Conservation (phyloP, 2,113 vertebrate genomes). For the Oreochromis tanganicae region DNA sequence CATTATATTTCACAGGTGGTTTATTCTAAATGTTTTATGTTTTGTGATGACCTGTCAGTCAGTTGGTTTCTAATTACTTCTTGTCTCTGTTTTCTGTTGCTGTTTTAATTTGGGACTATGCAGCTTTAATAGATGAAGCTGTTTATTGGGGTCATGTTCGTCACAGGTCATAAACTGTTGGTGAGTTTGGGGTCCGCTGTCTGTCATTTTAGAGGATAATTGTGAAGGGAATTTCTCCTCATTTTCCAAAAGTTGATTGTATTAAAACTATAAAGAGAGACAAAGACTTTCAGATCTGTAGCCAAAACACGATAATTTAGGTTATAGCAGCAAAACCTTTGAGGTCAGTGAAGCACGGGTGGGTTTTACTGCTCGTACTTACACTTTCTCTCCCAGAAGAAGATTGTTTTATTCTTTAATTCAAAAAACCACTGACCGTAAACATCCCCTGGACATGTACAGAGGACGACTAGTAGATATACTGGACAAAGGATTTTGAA, state of each 20-base stretch:
- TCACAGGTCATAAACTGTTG: not conserved
- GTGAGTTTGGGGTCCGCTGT: not conserved
- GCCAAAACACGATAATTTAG: not conserved
- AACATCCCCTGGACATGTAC: not conserved
- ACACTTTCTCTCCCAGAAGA: not conserved
- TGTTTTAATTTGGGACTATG: not conserved
- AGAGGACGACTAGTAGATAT: not conserved
- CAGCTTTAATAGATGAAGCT: not conserved
- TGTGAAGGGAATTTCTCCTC: not conserved
- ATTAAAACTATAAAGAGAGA: not conserved
- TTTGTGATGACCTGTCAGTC: accelerated
- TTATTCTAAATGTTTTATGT: not conserved
- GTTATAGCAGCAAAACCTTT: not conserved
- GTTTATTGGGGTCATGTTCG: not conserved
- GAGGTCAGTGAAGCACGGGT: not conserved
- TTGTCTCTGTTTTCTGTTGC: not conserved
- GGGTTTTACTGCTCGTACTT: not conserved
- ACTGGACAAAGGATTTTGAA: not conserved
- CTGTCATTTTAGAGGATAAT: not conserved
- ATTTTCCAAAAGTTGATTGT: not conserved
- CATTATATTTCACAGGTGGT: not conserved
- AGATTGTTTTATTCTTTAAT: not conserved
- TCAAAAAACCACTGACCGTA: accelerated
- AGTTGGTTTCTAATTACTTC: not conserved
- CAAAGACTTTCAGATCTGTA: not conserved